Percentiles rank a stretch among this genome's conserved stretches.
These are phyloP conservation scores for Caenorhabditis wallacei DNA, from an alignment of 2,888 invertebrate species.

Conservation along the genomic window DNA sequence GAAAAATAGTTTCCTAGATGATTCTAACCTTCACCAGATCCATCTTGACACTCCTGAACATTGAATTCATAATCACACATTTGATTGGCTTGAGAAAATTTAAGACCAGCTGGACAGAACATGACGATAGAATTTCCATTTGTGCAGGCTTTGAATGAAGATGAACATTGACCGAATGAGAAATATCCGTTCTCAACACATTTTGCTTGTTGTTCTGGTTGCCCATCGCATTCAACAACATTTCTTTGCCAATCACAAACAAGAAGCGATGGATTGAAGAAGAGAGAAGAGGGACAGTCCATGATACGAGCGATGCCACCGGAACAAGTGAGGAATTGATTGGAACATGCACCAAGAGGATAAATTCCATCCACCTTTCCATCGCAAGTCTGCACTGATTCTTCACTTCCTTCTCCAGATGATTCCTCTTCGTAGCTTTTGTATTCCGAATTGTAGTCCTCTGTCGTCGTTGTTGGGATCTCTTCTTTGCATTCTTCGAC, in stretches of 20 bases:
- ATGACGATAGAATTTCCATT: constrained; percentile 52
- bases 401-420: constrained; percentile 31
- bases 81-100: constrained; percentile 40
- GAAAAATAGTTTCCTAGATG: too few species aligned
- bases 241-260: constrained; percentile 52
- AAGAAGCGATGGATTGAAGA: constrained; percentile 50
- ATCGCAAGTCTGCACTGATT: constrained; percentile 22
- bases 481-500: constrained; percentile 30
- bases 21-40: not conserved
- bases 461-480: not conserved
- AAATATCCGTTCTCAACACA: constrained; percentile 50
- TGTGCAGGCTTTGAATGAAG: constrained; percentile 58
- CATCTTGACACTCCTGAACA: constrained; percentile 37
- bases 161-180: constrained; percentile 56
- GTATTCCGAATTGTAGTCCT: not conserved
- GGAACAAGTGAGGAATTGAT: constrained; percentile 51
- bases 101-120: constrained; percentile 57
- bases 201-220: not conserved
- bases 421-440: not conserved
- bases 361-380: constrained; percentile 47
- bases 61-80: constrained; percentile 40
- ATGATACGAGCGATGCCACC: constrained; percentile 54
- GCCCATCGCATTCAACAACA: constrained; percentile 37
- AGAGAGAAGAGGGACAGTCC: constrained; percentile 52
- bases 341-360: constrained; percentile 23